Base-by-base conservation (phyloP, 2,113 vertebrate species). In the Ailuropoda melanoleuca region DNA sequence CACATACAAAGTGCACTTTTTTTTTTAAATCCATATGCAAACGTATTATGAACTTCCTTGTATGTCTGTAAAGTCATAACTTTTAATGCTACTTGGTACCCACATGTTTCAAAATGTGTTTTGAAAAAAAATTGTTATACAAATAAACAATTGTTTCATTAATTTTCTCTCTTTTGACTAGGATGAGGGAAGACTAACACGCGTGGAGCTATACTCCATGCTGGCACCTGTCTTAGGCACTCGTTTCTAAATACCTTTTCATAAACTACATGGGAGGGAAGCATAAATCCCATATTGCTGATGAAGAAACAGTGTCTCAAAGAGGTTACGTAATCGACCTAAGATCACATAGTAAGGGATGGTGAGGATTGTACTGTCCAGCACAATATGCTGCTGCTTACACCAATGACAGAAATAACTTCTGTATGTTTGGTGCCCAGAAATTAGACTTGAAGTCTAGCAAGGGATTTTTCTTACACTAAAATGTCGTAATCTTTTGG, bases 381-480 rank as follows among this genome's bases (percentile, higher is more conserved):
- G 48, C 26, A 72, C 46, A 70, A 11, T 72, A 17, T 53, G 26
- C 6, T 91, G 6, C 34, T 34, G 19, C 68, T 68, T 81, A 60
- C 0, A 62, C 24, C 88, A 31, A 29, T 81, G 24, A 60, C 3
- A 15, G 60, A 46, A 62, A 37, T 53, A 66, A 75, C 26, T 87
- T 91, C 29, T 74, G 3, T 82, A 64, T 23, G 10, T 78, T 31
- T 39, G 21, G 62, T 70, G 58, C 88, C 31, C 19, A 84, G 81
- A 88, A 94, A 56, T 80, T 12, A 75, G 70, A 62, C 48, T 74
- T 85, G 23, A 37, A 77, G 19, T 60, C 26, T 93, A 84, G 55
- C 68, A 84, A 96, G 90, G n/a, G n/a, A 85, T 74, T 96, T 98
- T 96, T 88, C 46, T 75, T 88, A n/a, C n/a, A 12, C n/a, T 77